phyloP scores from a whole-genome alignment of 2,888 invertebrate genomes.

The Teleiodes luculella region DNA sequence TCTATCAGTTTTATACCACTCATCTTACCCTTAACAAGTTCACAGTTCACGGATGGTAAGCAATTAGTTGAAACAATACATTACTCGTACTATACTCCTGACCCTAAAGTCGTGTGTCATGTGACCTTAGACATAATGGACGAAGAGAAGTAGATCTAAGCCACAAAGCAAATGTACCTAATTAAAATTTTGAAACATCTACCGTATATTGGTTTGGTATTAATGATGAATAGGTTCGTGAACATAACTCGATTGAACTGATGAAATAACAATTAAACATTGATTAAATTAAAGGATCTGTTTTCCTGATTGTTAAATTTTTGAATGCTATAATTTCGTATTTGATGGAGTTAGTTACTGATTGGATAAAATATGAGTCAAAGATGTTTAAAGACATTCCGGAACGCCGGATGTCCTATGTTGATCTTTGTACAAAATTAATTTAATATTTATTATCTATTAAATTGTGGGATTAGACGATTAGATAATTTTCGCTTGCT shows the following conservation, averaged over 20 bases:
- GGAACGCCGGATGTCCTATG: no score
- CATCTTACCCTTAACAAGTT: conserved; percentile 36
- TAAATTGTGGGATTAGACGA: no score
- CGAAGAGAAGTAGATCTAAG: conserved; percentile 9
- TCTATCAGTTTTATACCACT: background rate
- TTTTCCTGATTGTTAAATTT: no score
- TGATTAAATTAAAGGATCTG: no score
- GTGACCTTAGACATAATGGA: conserved; percentile 30
- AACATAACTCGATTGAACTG: background rate
- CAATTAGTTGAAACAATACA: conserved; percentile 45
- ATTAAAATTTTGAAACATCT: conserved; percentile 9
- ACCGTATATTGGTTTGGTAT: background rate
- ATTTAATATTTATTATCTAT: no score
- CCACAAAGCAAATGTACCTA: conserved; percentile 13
- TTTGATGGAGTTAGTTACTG: no score
- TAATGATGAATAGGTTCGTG: background rate
- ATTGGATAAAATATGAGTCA: no score
- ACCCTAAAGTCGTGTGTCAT: conserved; percentile 30
- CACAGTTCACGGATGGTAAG: conserved; percentile 45
- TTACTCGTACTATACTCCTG: conserved; percentile 28
- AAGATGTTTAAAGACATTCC: no score
- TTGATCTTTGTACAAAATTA: no score
- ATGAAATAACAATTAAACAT: no score
- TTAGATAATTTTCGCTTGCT: no score
- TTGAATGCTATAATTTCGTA: no score